Conservation (phyloP, 2,797 vertebrate species). For the Argyrosomus regius region DNA sequence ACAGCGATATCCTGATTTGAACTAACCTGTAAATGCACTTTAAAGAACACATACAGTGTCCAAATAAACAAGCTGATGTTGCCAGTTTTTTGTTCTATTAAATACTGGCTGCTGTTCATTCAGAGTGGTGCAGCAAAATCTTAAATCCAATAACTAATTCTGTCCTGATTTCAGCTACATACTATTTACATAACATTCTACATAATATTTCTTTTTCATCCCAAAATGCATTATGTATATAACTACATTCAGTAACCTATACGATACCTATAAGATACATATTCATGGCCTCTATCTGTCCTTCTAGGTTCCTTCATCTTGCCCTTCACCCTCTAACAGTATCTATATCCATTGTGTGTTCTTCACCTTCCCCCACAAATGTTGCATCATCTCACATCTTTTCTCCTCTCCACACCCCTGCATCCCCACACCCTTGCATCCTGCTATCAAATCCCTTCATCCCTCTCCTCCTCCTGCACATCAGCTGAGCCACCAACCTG, state of each 20-base stretch:
- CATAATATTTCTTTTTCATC: neutral
- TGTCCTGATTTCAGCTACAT: neutral
- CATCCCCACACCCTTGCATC: constrained; percentile 29
- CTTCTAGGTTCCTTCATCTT: neutral
- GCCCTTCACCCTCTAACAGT: constrained; percentile 27
- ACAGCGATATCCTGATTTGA: constrained; percentile 13
- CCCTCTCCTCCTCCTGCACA: constrained; percentile 50
- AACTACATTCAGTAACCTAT: neutral
- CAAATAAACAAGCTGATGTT: constrained; percentile 6
- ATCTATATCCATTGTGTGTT: constrained; percentile 36
- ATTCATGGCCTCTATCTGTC: constrained; percentile 14
- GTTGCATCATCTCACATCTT: constrained; percentile 61
- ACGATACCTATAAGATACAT: constrained; percentile 4
- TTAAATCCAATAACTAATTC: neutral
- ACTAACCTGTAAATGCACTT: constrained; percentile 19
- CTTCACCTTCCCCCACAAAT: constrained; percentile 43
- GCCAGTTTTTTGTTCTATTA: neutral
- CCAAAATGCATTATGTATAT: neutral
- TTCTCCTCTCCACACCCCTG: constrained; percentile 26
- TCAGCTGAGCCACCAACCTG: constrained; percentile 63
- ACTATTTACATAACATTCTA: neutral
- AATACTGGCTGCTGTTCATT: neutral
- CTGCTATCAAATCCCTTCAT: constrained; percentile 44
- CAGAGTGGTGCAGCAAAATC: neutral
- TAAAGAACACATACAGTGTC: neutral